Base-by-base conservation (phyloP, 2,113 vertebrate species). In the Vulpes vulpes region DNA sequence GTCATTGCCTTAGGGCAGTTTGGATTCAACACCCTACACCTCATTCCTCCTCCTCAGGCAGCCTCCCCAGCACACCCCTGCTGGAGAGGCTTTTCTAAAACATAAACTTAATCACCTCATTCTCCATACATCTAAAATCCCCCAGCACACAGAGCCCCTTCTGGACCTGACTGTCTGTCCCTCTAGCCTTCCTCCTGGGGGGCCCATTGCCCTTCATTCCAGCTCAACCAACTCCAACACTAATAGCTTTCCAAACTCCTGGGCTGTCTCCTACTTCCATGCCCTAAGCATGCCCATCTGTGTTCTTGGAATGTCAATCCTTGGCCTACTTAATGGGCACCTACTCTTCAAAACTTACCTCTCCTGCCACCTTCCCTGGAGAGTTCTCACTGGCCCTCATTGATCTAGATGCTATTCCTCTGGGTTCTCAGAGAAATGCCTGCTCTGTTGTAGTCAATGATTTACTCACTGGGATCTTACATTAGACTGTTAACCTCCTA, bases 171-270 rank as follows among this genome's bases (percentile, higher is more conserved):
- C 30, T 67, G 7, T 30, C 35, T 2, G 0, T 11, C 32, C 12
- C 3, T 8, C 43, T 15, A 17, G 25, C 32, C 62, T 30, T 81
- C 32, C 51, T 93, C 94, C 59, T 76, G 25, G 0, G 1, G 53
- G 49, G 5, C 7, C 35, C 14, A 5, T 12, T 1, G 25, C 20
- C 43, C 16, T 9, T 43, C 38, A 14, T 19, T n/a, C 35, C 65
- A 88, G 55, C 30, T 25, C 59, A 27, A 2, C 57, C 67, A 73
- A 25, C 74, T 49, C 57, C 16, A 49, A 30, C 76, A 51, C 35
- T 5, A 0, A 0, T 2, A 2, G 30, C 5, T 64, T 38, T 55
- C 22, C 51, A 57, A 19, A 5, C 30, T 49, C 27, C 3, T 78
- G 4, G 11, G 17, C 27, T 1, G 9, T 59, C 11, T 67, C 38